A percentile compares a stretch with the other conserved stretches of the same genome.
Evolutionary conservation across 2,797 vertebrate genomes (phyloP).

Genomic region (Lemur catta): DNA sequence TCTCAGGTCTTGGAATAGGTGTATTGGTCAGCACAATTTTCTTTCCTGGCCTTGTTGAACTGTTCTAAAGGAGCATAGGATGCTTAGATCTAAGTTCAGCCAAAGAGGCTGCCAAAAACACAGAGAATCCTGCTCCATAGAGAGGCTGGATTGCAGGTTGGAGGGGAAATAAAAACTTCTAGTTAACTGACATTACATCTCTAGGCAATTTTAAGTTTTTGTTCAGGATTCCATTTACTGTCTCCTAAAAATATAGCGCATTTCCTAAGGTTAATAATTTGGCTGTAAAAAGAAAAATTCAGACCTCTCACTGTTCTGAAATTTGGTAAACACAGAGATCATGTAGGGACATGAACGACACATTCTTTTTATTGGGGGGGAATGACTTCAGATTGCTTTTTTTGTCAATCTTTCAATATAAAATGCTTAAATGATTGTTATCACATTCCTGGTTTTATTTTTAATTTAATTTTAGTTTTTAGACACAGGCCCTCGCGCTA

Average conservation of each 20-base stretch:
- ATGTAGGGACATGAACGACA: background rate
- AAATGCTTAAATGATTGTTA: background rate
- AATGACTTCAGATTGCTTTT: background rate
- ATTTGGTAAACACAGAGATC: background rate
- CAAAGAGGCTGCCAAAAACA: slow-evolving; percentile 47
- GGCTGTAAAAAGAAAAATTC: slow-evolving; percentile 14
- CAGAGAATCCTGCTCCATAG: background rate
- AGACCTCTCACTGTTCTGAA: slow-evolving; percentile 5
- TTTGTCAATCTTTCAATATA: background rate
- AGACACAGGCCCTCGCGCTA: too few relatives aligned
- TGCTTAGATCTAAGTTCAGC: slow-evolving; percentile 13
- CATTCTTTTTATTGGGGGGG: background rate
- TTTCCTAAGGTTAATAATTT: slow-evolving; percentile 54
- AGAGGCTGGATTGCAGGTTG: background rate
- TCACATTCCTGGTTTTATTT: background rate
- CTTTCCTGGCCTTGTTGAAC: background rate
- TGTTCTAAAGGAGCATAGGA: slow-evolving; percentile 38
- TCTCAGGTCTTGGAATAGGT: slow-evolving; percentile 24
- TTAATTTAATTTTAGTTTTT: too few relatives aligned
- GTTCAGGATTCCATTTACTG: slow-evolving; percentile 33
- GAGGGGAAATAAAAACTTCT: slow-evolving; percentile 28
- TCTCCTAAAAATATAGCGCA: background rate
- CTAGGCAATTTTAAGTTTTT: slow-evolving; percentile 32
- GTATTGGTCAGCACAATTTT: slow-evolving; percentile 50
- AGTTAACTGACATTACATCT: background rate